Base-by-base conservation (phyloP, 2,113 vertebrate genomes). In the Daubentonia madagascariensis region DNA sequence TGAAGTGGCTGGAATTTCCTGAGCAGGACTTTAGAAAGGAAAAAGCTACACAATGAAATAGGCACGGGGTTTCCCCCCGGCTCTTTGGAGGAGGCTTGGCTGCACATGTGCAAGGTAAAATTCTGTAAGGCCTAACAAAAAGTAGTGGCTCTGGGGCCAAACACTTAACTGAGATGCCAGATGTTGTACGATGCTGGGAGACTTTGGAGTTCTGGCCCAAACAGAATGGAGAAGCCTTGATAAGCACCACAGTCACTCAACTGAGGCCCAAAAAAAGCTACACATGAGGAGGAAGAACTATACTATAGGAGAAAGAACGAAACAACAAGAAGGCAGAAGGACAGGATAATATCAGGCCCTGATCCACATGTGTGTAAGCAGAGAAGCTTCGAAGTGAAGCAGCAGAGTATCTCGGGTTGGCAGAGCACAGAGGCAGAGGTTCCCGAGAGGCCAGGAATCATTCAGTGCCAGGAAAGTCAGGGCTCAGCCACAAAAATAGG, bases 21-120 rank as follows among this genome's bases (percentile, higher is more conserved):
- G 3, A 65, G 23, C 30, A 43, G 37, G 54, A n/a, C 7, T 25
- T 35, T 8, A 80, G 72, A 63, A 86, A 65, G 25, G 18, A 73
- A 23, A 11, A 7, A 88, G 10, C 37, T 37, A 32, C 25, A 45
- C 54, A 84, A 40, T 30, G 37, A 85, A 72, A 3, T 13, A 45
- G 11, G 10, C 35, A 65, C 2, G 1, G 25, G 30, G 8, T n/a
- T 20, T 72, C 4, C 32, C 28, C 4, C 0, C 1, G 37, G 30
- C 20, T 65, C 9, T 9, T 70, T 79, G 52, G 50, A 70, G 43
- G 57, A 20, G 40, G 43, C 5, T 37, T 16, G 28, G 28, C 23
- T 97, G 32, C 18, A 63, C 3, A 10, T 8, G 32, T 67, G 11
- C 23, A 18, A 67, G 12, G 8, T 8, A 48, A 68, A 89, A 68